Conservation (phyloP, 1,140 invertebrate genomes). For the Venustaconcha ellipsiformis region DNA sequence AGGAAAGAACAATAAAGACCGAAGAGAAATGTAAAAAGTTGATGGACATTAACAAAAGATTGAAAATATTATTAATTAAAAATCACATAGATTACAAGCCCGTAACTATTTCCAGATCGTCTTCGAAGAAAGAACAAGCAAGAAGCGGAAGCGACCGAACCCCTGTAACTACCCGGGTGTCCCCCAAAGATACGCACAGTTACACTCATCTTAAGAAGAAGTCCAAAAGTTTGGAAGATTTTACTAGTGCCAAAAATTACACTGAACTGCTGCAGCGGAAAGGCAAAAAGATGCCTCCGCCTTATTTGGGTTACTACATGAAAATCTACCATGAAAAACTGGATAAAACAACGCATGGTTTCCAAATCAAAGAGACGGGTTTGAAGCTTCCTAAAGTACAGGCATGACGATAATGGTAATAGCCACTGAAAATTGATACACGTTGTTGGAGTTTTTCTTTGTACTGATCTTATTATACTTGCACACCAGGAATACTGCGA, state of each 20-base stretch:
- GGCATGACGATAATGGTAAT: too few species aligned
- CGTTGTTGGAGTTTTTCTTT: too few species aligned
- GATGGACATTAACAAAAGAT: slow-evolving; percentile 34
- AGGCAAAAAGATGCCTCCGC: slow-evolving; percentile 13
- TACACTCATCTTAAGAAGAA: slow-evolving; percentile 3
- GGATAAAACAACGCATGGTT: too few species aligned
- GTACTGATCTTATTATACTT: too few species aligned
- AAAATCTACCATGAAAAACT: slow-evolving; percentile 25
- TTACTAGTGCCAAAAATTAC: slow-evolving; percentile 12
- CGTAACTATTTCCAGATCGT: slow-evolving; percentile 27
- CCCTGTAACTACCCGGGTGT: slow-evolving; percentile 15
- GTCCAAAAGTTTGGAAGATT: slow-evolving; percentile 25
- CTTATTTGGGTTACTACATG: slow-evolving; percentile 33
- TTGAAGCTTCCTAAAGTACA: too few species aligned
- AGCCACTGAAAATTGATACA: too few species aligned
- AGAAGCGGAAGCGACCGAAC: slow-evolving; percentile 5
- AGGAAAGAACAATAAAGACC: slow-evolving; percentile 23
- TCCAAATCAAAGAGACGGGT: too few species aligned
- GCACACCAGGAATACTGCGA: too few species aligned
- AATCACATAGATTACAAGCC: slow-evolving; percentile 38
- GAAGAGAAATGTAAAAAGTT: slow-evolving; percentile 37
- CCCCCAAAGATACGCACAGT: slow-evolving; percentile 8
- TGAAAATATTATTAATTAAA: slow-evolving; percentile 24
- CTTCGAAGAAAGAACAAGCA: slow-evolving; percentile 10
- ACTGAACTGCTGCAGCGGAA: neutral